These are phyloP conservation scores for Chelon auratus DNA, from an alignment of 2,797 vertebrate genomes.

Conservation along the genomic window DNA sequence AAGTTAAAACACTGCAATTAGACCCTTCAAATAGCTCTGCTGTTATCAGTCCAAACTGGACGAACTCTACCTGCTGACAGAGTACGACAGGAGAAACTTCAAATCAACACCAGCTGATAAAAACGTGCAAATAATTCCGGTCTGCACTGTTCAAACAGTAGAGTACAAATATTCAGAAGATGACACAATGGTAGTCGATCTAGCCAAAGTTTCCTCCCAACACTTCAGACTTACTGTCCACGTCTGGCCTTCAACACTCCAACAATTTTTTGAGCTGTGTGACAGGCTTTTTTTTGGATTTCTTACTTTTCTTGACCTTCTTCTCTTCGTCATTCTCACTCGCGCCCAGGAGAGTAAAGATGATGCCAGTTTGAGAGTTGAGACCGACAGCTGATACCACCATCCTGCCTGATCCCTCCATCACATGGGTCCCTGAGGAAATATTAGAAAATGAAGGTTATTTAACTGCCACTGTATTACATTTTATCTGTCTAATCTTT, in stretches of 20 bases:
- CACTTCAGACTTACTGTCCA: constrained; percentile 40
- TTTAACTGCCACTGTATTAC: neutral
- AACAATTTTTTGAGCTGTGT: constrained; percentile 14
- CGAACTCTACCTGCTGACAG: constrained; percentile 59
- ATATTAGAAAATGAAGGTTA: neutral
- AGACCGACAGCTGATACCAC: constrained; percentile 95
- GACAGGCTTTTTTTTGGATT: constrained; percentile 24
- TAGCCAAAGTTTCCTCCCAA: constrained; percentile 35
- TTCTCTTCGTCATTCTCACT: constrained; percentile 90
- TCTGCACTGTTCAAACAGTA: constrained; percentile 49
- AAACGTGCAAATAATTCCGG: constrained; percentile 58
- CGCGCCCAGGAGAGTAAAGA: constrained; percentile 95
- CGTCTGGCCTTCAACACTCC: constrained; percentile 28
- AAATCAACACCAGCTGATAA: constrained; percentile 59
- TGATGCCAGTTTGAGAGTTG: constrained; percentile 98
- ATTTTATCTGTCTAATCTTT: constrained; percentile 1
- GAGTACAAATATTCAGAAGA: constrained; percentile 54
- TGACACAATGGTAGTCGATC: constrained; percentile 32
- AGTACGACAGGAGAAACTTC: constrained; percentile 48
- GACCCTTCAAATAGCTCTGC: constrained; percentile 61
- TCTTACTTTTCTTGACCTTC: constrained; percentile 97
- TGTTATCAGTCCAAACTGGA: constrained; percentile 56
- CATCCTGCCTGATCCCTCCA: constrained; percentile 98
- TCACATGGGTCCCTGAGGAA: constrained; percentile 93
- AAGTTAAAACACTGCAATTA: constrained; percentile 5